Conservation (phyloP, 2,113 vertebrate species). For the Eolophus roseicapilla region DNA sequence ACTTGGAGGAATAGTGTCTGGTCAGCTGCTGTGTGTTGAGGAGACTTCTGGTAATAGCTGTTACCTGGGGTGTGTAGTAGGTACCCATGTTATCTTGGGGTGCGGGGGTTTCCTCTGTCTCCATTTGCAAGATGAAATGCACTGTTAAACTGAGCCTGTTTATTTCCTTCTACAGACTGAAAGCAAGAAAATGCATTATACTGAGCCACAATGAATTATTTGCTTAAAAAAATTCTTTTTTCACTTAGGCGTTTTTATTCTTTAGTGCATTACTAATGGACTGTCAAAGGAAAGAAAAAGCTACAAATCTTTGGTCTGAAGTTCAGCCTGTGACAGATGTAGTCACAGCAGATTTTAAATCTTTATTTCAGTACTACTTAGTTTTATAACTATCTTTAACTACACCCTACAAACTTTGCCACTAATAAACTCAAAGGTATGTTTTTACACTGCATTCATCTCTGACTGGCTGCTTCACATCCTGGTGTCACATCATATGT, state of each 20-base stretch:
- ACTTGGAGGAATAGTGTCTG: background rate
- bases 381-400: background rate
- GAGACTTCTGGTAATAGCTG: background rate
- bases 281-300: background rate
- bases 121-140: background rate
- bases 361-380: background rate
- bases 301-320: background rate
- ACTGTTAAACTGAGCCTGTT: background rate
- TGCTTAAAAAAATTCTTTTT: background rate
- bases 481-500: background rate
- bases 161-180: background rate
- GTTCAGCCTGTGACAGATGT: background rate
- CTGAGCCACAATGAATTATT: background rate
- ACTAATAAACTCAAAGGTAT: background rate
- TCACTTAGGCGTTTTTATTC: background rate
- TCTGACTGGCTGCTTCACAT: background rate
- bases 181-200: background rate
- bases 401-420: background rate
- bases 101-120: accelerated
- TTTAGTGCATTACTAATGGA: background rate
- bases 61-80: background rate
- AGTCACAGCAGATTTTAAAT: background rate
- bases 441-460: background rate
- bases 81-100: accelerated
- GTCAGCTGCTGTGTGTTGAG: background rate